These are phyloP conservation scores for Folsomia candida DNA, from an alignment of 2,888 invertebrate genomes.

Conservation along the genomic window DNA sequence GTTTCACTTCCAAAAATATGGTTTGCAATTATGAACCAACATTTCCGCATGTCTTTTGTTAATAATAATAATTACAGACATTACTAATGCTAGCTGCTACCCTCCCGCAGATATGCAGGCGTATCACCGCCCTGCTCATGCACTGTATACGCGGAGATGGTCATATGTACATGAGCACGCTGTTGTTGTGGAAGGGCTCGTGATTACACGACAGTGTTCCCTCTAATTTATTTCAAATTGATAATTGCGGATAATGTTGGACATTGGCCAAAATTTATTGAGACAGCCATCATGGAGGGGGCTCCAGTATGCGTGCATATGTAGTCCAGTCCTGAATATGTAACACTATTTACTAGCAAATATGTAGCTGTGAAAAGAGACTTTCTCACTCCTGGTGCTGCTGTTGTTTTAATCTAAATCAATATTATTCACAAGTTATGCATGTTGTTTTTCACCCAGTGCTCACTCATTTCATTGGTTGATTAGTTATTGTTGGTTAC, in stretches of 20 bases:
- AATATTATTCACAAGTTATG: background rate
- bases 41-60: background rate
- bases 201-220: background rate
- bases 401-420: background rate
- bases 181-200: background rate
- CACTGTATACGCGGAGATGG: too few relatives aligned
- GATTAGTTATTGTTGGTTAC: background rate
- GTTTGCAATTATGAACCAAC: background rate
- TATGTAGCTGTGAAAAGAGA: background rate
- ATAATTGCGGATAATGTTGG: constrained; percentile 12
- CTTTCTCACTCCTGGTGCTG: background rate
- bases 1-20: background rate
- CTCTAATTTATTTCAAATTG: constrained; percentile 16
- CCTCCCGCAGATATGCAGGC: too few relatives aligned
- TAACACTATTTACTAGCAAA: too few relatives aligned
- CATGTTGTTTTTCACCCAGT: background rate
- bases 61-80: background rate
- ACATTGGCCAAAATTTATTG: background rate
- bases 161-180: too few relatives aligned
- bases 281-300: too few relatives aligned
- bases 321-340: too few relatives aligned
- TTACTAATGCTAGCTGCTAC: too few relatives aligned
- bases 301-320: background rate
- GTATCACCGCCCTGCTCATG: too few relatives aligned
- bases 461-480: too few relatives aligned